Base-by-base conservation (phyloP, 2,888 invertebrate species). In the Epinotia bilunana region DNA sequence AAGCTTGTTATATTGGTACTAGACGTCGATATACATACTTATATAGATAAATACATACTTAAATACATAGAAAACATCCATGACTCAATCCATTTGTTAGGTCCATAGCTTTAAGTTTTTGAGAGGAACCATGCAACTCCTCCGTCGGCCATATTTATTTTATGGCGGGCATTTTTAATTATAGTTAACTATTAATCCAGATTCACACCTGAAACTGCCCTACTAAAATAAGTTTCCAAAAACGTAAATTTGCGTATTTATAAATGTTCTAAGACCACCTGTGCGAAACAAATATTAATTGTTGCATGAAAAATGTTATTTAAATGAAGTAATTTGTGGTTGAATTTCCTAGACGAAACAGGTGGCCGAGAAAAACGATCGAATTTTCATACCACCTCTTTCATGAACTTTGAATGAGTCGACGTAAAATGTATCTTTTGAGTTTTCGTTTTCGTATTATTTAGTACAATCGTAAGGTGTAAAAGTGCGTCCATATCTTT, bases 311-410 rank as follows among this genome's bases (percentile, higher is more conserved):
- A 72, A 61, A 72, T 55, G 20, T 55, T 67, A 71, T 75, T 71
- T 55, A 67, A 71, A 71, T 67, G 5, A 13, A 49, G 49, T 71
- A 65, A 75, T 70, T 74, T 74, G 33, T 60, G 43, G 43, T 71
- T 70, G 71, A 71, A 74, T 61, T 67, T 67, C 46, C 28, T 43
- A 65, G 65, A 13, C 33, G 16, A 55, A 70, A 55, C 71, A 72
- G 75, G 75, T 75, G 75, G 65, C 28, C 20, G 64, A 64, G 60
- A 71, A 74, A 67, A 23, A 60, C 71, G 18, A 65, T 71, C 61
- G 65, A 71, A 75, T 71, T 61, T 71, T 61, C 39, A 71, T 58
- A 33, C 43, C 46, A 74, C 60, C 69, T 63, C 57, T 63, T 67
- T 68, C 28, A 13, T 63, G 23, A 73, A 61, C 58, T 28, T 28